Evolutionary conservation across 2,113 vertebrate genomes (phyloP).

Genomic region (Albula goreensis): DNA sequence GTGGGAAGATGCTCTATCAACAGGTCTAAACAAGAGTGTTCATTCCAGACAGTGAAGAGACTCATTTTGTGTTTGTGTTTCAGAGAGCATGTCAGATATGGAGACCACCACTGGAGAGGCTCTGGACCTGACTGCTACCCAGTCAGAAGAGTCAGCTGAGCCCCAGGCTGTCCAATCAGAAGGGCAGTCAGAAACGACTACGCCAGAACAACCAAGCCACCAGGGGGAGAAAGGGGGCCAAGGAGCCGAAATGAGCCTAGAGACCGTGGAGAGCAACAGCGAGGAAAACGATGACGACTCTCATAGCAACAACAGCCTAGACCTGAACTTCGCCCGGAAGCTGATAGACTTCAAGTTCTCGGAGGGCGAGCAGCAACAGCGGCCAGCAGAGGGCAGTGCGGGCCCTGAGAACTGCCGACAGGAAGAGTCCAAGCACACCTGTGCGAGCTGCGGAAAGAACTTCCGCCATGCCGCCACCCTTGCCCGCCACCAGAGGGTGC

Average conservation of each 20-base stretch:
- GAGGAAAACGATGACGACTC: constrained; percentile 71
- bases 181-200: constrained; percentile 26
- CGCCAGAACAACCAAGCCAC: constrained; percentile 31
- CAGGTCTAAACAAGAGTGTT: background rate
- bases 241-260: constrained; percentile 34
- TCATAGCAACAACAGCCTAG: constrained; percentile 92
- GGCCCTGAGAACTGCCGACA: constrained; percentile 42
- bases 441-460: constrained; percentile 83
- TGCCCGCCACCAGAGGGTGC: constrained; percentile 86
- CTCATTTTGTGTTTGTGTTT: constrained; percentile 22
- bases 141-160: constrained; percentile 44
- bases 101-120: constrained; percentile 69
- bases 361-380: constrained; percentile 44
- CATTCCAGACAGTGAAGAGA: background rate
- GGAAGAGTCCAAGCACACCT: constrained; percentile 81
- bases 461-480: constrained; percentile 92
- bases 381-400: constrained; percentile 35
- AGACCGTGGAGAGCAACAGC: background rate
- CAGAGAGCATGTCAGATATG: constrained; percentile 83
- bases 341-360: constrained; percentile 92
- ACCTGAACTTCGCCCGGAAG: constrained; percentile 92
- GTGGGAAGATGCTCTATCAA: background rate
- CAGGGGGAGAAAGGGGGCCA: constrained; percentile 49
- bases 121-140: constrained; percentile 68
- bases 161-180: background rate